Base-by-base conservation (phyloP, 2,888 invertebrate species). In the Chrysolina oricalcia region DNA sequence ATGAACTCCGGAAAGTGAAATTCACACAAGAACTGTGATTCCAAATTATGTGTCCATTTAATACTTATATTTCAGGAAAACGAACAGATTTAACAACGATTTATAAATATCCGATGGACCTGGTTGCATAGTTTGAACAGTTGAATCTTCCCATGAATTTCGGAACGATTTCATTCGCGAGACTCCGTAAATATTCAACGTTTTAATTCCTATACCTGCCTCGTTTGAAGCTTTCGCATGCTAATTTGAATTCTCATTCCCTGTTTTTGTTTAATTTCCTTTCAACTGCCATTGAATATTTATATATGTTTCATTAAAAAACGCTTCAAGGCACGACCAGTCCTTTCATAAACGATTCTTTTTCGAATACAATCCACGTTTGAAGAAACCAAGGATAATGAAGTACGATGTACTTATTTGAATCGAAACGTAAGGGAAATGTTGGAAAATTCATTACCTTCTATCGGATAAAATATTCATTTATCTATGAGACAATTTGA, bases 201-300 rank as follows among this genome's bases (percentile, higher is more conserved):
- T 15, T 53, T 11, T 56, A 35, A 40, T 17, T 23, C 17, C 53
- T 4, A 69, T 69, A 46, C 41, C 46, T 65, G 46, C 23, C 21
- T 43, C 41, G 48, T 59, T 66, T 74, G 59, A 74, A 40, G 74
- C 48, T 48, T 67, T 41, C 68, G 41, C 59, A 71, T 63, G 59
- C 71, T 66, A 71, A 69, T 73, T 73, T 63, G 43, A 76, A 76
- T 76, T 69, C 72, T 70, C 75, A 69, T 75, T 72, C 53, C 64
- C 64, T 78, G 74, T 76, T 78, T 78, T 78, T 76, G 76, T 78
- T 78, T 73, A 72, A 78, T 78, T 78, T 75, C 72, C 76, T 70
- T 73, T 70, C 62, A 53, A 74, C 73, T 69, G 78, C 67, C 50
- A 68, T 73, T 76, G 78, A 76, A 78, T 78, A 78, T 78, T 78